These are phyloP conservation scores for Lamellibrachia columna DNA, from an alignment of 2,888 invertebrate species.

Conservation along the genomic window DNA sequence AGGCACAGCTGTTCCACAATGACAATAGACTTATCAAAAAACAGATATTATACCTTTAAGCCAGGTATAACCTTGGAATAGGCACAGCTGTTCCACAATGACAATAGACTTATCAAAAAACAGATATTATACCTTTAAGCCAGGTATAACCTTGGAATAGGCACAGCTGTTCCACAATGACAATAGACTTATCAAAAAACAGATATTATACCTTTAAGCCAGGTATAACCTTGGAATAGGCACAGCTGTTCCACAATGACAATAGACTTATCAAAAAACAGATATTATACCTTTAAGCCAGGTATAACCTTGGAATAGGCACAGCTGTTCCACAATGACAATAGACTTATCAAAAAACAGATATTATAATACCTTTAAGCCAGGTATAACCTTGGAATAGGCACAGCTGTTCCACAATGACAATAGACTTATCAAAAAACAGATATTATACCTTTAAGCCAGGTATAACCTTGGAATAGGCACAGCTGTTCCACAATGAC, in stretches of 20 bases:
- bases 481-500: not conserved
- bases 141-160: not conserved
- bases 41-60: not conserved
- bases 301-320: not conserved
- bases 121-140: not conserved
- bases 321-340: not conserved
- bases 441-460: not conserved
- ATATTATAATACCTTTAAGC: not conserved
- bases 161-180: not conserved
- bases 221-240: not conserved
- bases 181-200: not conserved
- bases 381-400: not conserved
- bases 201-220: not conserved
- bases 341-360: not conserved
- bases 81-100: not conserved
- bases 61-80: not conserved
- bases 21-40: not conserved
- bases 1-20: not conserved
- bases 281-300: not conserved
- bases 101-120: not conserved
- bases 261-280: not conserved
- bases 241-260: not conserved
- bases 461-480: not conserved
- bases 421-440: not conserved
- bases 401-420: not conserved